A percentile compares a stretch with the other conserved stretches of the same genome.
Conservation (phyloP, 2,797 vertebrate species). For the Loris lydekkerianus region DNA sequence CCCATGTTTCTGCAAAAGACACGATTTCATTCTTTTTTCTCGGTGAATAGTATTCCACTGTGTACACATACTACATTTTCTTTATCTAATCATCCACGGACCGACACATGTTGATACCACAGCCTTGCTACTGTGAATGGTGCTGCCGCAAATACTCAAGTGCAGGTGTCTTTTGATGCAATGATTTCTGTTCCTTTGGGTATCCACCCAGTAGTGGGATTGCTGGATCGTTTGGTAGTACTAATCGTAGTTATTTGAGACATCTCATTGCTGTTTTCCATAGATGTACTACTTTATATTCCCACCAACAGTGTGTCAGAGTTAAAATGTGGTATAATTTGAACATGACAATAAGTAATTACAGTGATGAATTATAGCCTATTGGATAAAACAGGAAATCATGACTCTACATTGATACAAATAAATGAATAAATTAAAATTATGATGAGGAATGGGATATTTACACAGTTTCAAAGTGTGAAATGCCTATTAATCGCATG, state of each 20-base stretch:
- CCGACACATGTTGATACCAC: background rate
- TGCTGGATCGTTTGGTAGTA: background rate
- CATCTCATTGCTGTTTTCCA: background rate
- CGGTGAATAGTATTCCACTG: background rate
- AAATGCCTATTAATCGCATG: background rate
- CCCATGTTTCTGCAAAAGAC: background rate
- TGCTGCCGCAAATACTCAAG: background rate
- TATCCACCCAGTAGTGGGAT: background rate
- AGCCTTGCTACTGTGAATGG: background rate
- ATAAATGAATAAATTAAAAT: background rate
- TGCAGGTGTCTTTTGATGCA: background rate
- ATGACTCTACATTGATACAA: background rate
- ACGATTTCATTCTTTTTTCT: background rate
- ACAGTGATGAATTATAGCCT: background rate
- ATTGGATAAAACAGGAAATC: background rate
- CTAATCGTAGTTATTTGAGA: background rate
- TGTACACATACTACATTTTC: background rate
- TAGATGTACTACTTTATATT: background rate
- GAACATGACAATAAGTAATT: conserved; percentile 48
- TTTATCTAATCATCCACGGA: background rate
- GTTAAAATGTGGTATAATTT: conserved; percentile 13
- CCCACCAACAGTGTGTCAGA: background rate
- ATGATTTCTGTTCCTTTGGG: background rate
- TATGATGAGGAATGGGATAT: background rate
- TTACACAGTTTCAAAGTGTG: background rate